Evolutionary conservation across 2,113 vertebrate genomes (phyloP).

Genomic region (Butorides virescens): DNA sequence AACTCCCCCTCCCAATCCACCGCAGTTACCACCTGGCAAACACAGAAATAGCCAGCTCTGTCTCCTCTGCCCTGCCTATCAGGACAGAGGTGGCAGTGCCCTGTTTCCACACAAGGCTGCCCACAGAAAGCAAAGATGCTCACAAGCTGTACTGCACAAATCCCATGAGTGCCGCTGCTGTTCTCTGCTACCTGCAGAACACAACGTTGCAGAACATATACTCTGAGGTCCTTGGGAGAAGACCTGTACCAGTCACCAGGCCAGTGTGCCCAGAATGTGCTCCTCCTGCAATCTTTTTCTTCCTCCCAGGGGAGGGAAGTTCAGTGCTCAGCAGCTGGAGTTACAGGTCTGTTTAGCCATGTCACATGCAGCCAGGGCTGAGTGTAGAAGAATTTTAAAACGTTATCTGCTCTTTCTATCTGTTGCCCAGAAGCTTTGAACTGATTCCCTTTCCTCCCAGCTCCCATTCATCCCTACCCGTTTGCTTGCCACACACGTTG

Average conservation of each 20-base stretch:
- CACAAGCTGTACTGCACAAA: background rate
- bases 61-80: background rate
- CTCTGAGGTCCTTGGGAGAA: background rate
- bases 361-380: background rate
- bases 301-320: background rate
- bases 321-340: background rate
- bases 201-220: fast-evolving
- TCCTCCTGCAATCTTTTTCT: background rate
- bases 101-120: background rate
- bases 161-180: fast-evolving
- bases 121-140: background rate
- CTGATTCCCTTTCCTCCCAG: background rate
- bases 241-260: background rate
- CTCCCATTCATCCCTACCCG: fast-evolving
- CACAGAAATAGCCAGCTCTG: background rate
- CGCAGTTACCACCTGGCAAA: background rate
- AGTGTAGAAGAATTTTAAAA: background rate
- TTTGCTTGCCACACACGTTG: background rate
- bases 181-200: background rate
- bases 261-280: background rate
- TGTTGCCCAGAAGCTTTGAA: background rate
- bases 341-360: background rate
- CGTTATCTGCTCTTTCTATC: background rate
- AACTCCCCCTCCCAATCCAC: background rate
- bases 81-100: background rate